Base-by-base conservation (phyloP, 2,888 invertebrate genomes). In the Anticlea derivata region DNA sequence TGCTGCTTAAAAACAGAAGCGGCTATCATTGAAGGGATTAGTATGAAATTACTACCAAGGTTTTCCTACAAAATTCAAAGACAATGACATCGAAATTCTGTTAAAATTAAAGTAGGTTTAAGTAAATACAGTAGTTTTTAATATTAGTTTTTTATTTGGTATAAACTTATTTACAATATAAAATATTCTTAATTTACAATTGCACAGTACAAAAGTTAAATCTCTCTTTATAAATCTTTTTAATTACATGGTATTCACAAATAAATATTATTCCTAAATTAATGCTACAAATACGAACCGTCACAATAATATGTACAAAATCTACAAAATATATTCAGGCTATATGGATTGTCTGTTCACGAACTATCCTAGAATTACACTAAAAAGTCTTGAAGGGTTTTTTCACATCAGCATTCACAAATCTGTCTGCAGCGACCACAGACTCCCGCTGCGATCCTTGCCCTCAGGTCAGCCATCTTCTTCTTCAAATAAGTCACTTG, bases 401-500 rank as follows among this genome's bases (percentile, higher is more conserved):
- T 1, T 45, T 50, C 40, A 34, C 22, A 26, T 55, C 11, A 75
- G 53, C 70, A 73, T 43, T 70, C 65, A 44, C 73, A 69, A 1
- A 61, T 50, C 37, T 66, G 70, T 12, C 64, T 64, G 52, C 80
- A 79, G 2, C 71, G 68, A 0, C 62, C 63, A 46, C 80, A 80
- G 1, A 70, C 60, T 2, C 73, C 85, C 0, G 94, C 87, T 0
- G 94, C 93, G 5, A 95, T 82, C 71, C 95, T 94, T 44, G 94
- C 94, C 45, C 94, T 92, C 12, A 97, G 80, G 73, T 95, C 94
- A n/a, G 95, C 91, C 80, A 97, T 96, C 81, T 98, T 97, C 65
- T 96, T 95, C 78, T 98, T 97, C 11, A 98, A 89, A 66, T 94
- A 96, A 0, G 96, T 95, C 0, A 97, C 97, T 50, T 97, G 92